These are phyloP conservation scores for Hydra vulgaris DNA, from an alignment of 30 jellyfish, hydroid and myxozoan genomes.

Conservation along the genomic window DNA sequence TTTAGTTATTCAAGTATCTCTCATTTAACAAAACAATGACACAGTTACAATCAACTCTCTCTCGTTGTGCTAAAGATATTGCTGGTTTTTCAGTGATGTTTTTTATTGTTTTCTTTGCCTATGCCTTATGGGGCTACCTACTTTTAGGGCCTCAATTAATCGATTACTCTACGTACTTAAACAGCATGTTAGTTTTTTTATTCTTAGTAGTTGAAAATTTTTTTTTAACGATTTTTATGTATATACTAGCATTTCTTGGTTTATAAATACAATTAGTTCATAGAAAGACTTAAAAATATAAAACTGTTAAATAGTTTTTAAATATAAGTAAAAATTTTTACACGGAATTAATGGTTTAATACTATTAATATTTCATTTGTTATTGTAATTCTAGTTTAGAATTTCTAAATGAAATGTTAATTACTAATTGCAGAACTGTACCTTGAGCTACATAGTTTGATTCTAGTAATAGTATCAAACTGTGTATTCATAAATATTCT, in stretches of 20 bases:
- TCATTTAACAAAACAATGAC: slow-evolving; percentile 99
- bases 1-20: slow-evolving; percentile 93
- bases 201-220: no score
- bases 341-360: no score
- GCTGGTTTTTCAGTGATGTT: slow-evolving; percentile 94
- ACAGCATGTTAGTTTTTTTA: slow-evolving; percentile 42
- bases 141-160: slow-evolving; percentile 89
- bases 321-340: no score
- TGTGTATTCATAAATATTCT: no score
- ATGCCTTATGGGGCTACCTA: slow-evolving; percentile 94
- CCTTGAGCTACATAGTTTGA: no score
- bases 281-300: slow-evolving; percentile 65
- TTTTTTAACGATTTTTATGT: no score
- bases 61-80: slow-evolving; percentile 89
- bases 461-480: no score
- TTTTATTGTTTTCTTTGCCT: slow-evolving; percentile 88
- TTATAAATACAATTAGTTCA: slow-evolving; percentile 2
- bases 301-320: slow-evolving; percentile 78
- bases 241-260: no score
- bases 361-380: no score
- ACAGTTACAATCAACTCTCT: slow-evolving; percentile 76
- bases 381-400: background rate
- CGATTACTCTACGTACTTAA: slow-evolving; percentile 22
- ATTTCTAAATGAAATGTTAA: background rate
- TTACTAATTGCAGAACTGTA: no score